Percentiles rank a stretch among this genome's conserved stretches.
Conservation (phyloP, 2,113 vertebrate species). For the Mus pahari region DNA sequence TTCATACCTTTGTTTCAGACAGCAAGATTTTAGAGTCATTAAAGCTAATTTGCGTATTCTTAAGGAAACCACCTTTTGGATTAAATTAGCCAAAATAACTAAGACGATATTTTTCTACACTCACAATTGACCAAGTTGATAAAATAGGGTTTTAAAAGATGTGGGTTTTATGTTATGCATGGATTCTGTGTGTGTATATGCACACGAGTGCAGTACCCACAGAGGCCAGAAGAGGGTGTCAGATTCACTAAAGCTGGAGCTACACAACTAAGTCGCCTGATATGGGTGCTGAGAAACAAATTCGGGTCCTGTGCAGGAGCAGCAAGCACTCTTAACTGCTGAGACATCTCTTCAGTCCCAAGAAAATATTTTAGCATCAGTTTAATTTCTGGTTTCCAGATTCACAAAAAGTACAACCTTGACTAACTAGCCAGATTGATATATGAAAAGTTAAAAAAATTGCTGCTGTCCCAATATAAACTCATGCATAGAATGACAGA, state of each 20-base stretch:
- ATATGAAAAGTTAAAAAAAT: background rate
- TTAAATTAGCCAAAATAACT: background rate
- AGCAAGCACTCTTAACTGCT: no score
- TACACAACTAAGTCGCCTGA: background rate
- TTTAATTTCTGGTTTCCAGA: constrained; percentile 6
- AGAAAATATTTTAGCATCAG: constrained; percentile 12
- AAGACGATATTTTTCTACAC: background rate
- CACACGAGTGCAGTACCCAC: background rate
- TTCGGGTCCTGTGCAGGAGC: background rate
- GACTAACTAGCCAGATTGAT: background rate
- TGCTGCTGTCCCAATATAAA: background rate
- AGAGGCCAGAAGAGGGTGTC: background rate
- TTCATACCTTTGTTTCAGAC: background rate
- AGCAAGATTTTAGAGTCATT: constrained; percentile 22
- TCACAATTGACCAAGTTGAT: background rate
- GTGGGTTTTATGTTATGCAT: background rate
- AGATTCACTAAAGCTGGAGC: background rate
- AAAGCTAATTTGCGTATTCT: constrained; percentile 1
- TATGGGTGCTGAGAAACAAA: background rate
- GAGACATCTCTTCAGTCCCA: background rate
- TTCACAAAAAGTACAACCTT: constrained; percentile 12
- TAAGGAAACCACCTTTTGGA: constrained; percentile 14
- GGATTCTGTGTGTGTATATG: background rate
- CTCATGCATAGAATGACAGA: background rate
- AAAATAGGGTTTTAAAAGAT: background rate